Evolutionary conservation across 2,797 vertebrate genomes (phyloP).

Genomic region (Balearica regulorum): DNA sequence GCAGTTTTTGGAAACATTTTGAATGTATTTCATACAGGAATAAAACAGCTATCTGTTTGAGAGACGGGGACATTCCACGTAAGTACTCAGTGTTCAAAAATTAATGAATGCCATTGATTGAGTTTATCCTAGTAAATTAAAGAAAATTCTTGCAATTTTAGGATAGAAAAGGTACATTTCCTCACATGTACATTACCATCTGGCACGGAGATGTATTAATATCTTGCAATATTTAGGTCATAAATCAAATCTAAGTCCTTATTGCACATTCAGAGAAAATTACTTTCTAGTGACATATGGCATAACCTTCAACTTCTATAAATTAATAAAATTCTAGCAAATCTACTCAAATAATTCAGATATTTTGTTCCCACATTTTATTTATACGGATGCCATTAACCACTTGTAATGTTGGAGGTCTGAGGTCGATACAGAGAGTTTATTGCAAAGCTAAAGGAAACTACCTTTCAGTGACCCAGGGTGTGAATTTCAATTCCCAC

Average conservation of each 20-base stretch:
- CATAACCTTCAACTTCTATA: conserved; percentile 67
- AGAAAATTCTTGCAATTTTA: conserved; percentile 30
- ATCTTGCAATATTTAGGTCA: conserved; percentile 70
- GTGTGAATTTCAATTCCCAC: not conserved
- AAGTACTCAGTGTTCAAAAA: conserved; percentile 26
- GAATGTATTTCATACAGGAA: not conserved
- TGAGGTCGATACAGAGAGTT: conserved; percentile 35
- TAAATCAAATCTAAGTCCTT: conserved; percentile 67
- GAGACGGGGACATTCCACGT: not conserved
- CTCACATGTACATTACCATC: conserved; percentile 54
- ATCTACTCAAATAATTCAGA: conserved; percentile 57
- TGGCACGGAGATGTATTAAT: conserved; percentile 62
- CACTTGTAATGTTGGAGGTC: not conserved
- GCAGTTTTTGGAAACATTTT: not conserved
- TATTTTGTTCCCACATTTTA: conserved; percentile 44
- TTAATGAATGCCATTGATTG: conserved; percentile 47
- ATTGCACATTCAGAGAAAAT: conserved; percentile 69
- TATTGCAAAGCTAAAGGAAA: conserved; percentile 55
- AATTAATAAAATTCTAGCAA: conserved; percentile 69
- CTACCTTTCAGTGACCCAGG: conserved; percentile 12
- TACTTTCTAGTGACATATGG: conserved; percentile 70
- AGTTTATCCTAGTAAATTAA: conserved; percentile 60
- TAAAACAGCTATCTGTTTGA: conserved; percentile 11
- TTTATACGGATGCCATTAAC: conserved; percentile 47
- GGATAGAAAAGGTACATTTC: conserved; percentile 61